Base-by-base conservation (phyloP, 2,888 invertebrate genomes). In the Osmoderma eremita region DNA sequence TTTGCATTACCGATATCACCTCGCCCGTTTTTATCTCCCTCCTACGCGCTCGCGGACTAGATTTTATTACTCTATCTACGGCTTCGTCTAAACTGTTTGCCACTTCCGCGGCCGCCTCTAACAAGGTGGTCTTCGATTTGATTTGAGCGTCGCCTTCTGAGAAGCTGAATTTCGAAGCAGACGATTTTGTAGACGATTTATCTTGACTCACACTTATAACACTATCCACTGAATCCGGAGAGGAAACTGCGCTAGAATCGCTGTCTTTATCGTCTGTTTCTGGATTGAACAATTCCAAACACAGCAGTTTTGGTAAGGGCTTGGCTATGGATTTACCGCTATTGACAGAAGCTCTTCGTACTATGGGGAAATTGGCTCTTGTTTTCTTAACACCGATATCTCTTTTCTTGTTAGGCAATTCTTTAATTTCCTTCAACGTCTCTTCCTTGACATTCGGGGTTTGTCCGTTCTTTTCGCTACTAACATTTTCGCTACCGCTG, bases 181-280 rank as follows among this genome's bases (percentile, higher is more conserved):
- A 20, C 30, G 56, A 64, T 56, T 63, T 63, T 3, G 64, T 58
- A 3, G 48, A 45, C 54, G 50, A 51, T 58, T 58, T 58, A 2
- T 58, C 58, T 45, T 58, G 58, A 24, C 49, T 62, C 3, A 72
- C 72, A 49, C 71, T 72, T 72, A 94, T 93, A 0, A 94, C 94
- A 77, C 93, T 93, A 74, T 93, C 93, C 1, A 92, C 89, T 1
- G 94, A 94, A 78, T 94, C 94, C 1, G 94, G 94, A 0, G 94
- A 94, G 0, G 94, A 94, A 10, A 93, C 91, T 2, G 91, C 91
- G 76, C 93, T 93, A 0, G 93, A 94, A 79, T 95, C 95, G 76
- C 94, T 94, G 79, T 95, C 95, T 80, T 94, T 87, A 76, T 95
- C 95, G 78, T 95, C 95, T 4, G 91, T 93, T 77, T 94, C 95